Evolutionary conservation across 2,888 invertebrate genomes (phyloP), one percentile per base, ranked within the genome.

Genomic region (Drosophila limbata): DNA sequence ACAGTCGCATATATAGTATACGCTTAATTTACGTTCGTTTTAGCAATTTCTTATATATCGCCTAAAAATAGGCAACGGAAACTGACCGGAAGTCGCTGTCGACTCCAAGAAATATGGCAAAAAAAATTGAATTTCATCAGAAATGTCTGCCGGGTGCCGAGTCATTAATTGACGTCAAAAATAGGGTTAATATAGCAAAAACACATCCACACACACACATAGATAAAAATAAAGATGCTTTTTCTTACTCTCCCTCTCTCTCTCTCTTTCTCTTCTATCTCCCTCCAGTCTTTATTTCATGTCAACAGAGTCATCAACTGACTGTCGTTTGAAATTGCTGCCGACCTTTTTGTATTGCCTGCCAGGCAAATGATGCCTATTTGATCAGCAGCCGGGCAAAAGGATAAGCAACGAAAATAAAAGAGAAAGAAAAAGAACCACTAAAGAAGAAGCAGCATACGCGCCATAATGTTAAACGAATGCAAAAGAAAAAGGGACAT

Each of bases 291-390:
- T 50, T 73, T 64, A 67, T 62, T 76, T 89, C 66, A 81, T 89
- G 84, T 84, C 84, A 89, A 89, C 84, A 84, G 69, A 84, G 84
- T 84, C 89, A 87, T 89, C 89, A 84, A 81, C 79, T 68, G 89
- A 71, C 88, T 87, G 89, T 89, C 84, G 76, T 84, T 84, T 84
- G 69, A 87, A 84, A 89, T 84, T 84, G 89, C 88, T 84, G 81
- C 50, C 79, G 61, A 88, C 88, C 83, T 84, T 89, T 84, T 88
- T 84, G 67, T 73, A 68, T 50, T 74, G 74, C 69, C 76, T 61
- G 79, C 70, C 86, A 89, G 89, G 89, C 84, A 89, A 84, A 84
- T 89, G 82, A 84, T 89, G 84, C 88, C 89, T 84, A 84, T 84
- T 84, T 89, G 89, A 84, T 89, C 89, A 81, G 84, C 79, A 70